Conservation (phyloP, 2,888 invertebrate species). For the Nemoura dubitans region DNA sequence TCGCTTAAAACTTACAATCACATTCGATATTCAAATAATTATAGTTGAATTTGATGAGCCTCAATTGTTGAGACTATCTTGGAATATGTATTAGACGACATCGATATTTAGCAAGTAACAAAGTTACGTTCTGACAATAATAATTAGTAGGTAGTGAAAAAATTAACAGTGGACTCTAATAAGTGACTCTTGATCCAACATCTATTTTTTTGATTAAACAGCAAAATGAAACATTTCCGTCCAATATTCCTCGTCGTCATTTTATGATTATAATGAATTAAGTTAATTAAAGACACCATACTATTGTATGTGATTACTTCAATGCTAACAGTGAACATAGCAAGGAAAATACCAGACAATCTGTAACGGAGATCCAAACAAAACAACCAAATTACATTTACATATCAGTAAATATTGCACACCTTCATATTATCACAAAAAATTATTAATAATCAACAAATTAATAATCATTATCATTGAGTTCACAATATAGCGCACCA, state of each 20-base stretch:
- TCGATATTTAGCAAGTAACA: background rate
- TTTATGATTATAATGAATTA: background rate
- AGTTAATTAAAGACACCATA: background rate
- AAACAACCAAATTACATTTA: background rate
- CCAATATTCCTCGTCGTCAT: background rate
- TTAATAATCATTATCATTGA: background rate
- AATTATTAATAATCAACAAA: background rate
- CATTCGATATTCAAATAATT: slow-evolving; percentile 9
- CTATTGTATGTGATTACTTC: no score
- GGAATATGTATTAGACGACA: background rate
- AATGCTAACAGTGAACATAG: background rate
- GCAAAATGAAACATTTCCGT: background rate
- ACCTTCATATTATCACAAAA: background rate
- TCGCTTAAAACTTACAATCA: slow-evolving; percentile 9
- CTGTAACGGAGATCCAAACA: no score
- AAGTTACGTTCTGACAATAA: background rate
- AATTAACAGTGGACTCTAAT: background rate
- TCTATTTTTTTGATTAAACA: background rate
- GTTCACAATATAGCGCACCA: no score
- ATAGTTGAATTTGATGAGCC: background rate
- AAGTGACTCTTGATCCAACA: background rate
- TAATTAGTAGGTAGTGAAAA: background rate
- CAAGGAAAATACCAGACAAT: background rate
- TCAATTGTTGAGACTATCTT: background rate
- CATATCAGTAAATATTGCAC: background rate